Evolutionary conservation across 2,113 vertebrate genomes (phyloP).

Genomic region (Polypterus bichir): DNA sequence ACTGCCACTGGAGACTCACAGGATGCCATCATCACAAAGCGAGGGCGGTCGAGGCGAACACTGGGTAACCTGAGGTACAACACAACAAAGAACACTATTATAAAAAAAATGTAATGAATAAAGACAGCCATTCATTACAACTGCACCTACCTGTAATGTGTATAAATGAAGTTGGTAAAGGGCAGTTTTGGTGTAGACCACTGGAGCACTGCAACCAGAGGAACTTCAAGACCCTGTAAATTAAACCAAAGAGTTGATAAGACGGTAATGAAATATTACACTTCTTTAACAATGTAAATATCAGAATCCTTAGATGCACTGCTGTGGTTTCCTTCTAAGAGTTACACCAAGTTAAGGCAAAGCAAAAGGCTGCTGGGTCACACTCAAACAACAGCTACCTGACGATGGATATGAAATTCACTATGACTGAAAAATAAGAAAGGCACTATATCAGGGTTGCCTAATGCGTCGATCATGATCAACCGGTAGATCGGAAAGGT

Average conservation of each 20-base stretch:
- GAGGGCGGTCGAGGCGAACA: conserved; percentile 72
- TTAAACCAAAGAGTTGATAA: too few species aligned
- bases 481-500: too few species aligned
- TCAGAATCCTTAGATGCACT: not conserved
- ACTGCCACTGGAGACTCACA: conserved; percentile 66
- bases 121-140: not conserved
- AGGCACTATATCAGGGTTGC: too few species aligned
- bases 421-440: too few species aligned
- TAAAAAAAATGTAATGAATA: not conserved
- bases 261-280: not conserved
- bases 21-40: conserved; percentile 82
- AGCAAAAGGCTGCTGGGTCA: not conserved
- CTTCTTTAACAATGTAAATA: not conserved
- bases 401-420: too few species aligned
- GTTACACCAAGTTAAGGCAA: too few species aligned
- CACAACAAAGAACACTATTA: not conserved
- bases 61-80: conserved; percentile 60
- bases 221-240: conserved; percentile 75
- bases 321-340: too few species aligned
- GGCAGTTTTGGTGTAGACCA: conserved; percentile 87
- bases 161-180: conserved; percentile 80
- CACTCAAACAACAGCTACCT: not conserved
- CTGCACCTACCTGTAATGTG: conserved; percentile 66
- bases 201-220: conserved; percentile 74
- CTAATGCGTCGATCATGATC: too few species aligned